A percentile compares a stretch with the other conserved stretches of the same genome.
These are phyloP conservation scores for Cinclus mexicanus DNA, from an alignment of 2,113 vertebrate species.

Conservation along the genomic window DNA sequence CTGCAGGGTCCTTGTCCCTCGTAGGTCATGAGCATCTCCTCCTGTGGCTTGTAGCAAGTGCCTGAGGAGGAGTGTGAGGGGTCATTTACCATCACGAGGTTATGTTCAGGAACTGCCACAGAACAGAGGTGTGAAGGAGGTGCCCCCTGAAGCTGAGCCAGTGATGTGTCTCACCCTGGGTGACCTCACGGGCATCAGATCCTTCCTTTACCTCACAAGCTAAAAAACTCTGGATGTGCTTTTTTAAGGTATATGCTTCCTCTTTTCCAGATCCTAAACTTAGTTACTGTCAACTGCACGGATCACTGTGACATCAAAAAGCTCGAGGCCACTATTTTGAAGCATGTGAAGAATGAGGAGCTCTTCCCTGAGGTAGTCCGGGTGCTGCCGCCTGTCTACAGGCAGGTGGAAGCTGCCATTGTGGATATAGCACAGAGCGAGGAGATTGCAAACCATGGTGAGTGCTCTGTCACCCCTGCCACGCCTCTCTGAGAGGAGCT, in stretches of 20 bases:
- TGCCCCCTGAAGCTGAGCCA: not conserved
- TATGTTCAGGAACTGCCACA: not conserved
- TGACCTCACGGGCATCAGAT: not conserved
- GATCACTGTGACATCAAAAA: conserved; percentile 17
- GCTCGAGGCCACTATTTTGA: conserved; percentile 35
- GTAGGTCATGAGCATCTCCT: not conserved
- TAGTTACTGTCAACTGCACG: conserved; percentile 26
- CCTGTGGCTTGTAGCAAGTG: not conserved
- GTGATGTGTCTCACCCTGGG: not conserved
- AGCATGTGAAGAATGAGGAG: conserved; percentile 42
- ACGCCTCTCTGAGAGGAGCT: not conserved
- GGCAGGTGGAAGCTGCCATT: conserved; percentile 63
- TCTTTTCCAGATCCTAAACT: conserved; percentile 48
- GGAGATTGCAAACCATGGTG: conserved; percentile 63
- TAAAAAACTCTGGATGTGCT: not conserved
- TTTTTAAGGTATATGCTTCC: not conserved
- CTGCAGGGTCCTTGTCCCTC: not conserved
- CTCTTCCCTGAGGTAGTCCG: conserved; percentile 60
- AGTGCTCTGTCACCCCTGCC: not conserved
- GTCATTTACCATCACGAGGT: not conserved
- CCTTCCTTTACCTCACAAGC: not conserved
- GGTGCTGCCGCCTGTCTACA: conserved; percentile 56
- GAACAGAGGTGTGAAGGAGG: not conserved
- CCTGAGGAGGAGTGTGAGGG: not conserved
- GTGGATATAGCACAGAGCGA: not conserved